Percentiles rank a stretch among this genome's conserved stretches.
phyloP scores from a whole-genome alignment of 2,888 invertebrate genomes.

The Limnephilus lunatus region DNA sequence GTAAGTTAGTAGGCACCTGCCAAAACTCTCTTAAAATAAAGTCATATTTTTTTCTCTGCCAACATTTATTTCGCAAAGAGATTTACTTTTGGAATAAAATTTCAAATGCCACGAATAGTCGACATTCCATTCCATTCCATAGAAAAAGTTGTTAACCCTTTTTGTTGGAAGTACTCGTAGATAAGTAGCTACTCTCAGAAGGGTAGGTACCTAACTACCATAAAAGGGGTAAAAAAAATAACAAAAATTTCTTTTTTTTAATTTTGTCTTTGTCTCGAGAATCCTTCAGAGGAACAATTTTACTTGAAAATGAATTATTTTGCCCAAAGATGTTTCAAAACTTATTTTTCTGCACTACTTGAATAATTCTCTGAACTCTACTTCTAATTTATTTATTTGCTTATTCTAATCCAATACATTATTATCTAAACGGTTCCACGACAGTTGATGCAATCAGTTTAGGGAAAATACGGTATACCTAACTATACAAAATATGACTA shows the following conservation, averaged over 20 bases:
- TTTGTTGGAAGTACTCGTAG: neutral
- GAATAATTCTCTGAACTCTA: too few relatives aligned
- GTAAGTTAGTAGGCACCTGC: slow-evolving; percentile 5
- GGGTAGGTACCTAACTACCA: neutral
- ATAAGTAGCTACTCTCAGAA: neutral
- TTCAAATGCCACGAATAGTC: slow-evolving; percentile 32
- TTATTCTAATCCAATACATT: too few relatives aligned
- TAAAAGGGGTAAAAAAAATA: neutral
- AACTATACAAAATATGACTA: too few relatives aligned
- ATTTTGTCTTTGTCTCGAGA: neutral
- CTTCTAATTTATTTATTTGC: too few relatives aligned
- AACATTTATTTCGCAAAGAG: slow-evolving; percentile 25
- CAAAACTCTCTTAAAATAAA: slow-evolving; percentile 1
- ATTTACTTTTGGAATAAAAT: slow-evolving; percentile 27
- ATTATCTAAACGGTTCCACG: too few relatives aligned
- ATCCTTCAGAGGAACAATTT: neutral
- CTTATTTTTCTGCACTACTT: neutral
- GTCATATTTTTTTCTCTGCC: slow-evolving; percentile 25
- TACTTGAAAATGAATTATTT: neutral
- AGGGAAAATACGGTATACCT: too few relatives aligned
- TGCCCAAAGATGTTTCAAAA: neutral
- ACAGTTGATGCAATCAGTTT: too few relatives aligned
- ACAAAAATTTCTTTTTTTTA: neutral
- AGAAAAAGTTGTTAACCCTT: slow-evolving; percentile 33
- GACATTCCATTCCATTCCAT: slow-evolving; percentile 25